phyloP scores from a whole-genome alignment of 2,797 vertebrate genomes.

The Halcyon leucocephala region DNA sequence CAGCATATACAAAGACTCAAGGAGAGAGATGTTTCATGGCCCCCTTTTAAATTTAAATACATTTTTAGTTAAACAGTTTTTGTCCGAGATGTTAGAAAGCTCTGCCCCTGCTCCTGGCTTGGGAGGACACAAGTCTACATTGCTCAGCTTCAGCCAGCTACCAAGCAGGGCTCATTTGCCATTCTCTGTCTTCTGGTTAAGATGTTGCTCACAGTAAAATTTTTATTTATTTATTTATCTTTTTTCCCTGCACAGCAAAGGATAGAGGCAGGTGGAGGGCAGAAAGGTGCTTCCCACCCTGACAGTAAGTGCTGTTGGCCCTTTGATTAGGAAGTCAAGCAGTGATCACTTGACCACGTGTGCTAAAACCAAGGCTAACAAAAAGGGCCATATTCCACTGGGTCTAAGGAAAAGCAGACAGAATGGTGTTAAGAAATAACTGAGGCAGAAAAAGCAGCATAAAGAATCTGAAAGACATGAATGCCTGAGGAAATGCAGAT shows the following conservation, averaged over 20 bases:
- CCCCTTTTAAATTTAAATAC: neutral
- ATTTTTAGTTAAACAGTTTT: neutral
- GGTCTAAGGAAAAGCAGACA: slow-evolving; percentile 10
- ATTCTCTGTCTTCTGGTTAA: neutral
- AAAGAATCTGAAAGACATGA: slow-evolving; percentile 70
- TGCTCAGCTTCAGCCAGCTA: fast-evolving
- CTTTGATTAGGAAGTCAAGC: neutral
- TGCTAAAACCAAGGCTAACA: neutral
- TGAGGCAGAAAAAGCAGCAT: slow-evolving; percentile 61
- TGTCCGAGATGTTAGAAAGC: neutral
- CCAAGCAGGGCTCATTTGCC: neutral
- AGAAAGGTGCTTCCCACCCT: neutral
- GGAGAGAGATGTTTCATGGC: neutral
- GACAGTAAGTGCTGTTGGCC: neutral
- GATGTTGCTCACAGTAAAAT: neutral
- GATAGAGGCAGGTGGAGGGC: neutral
- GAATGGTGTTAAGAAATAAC: slow-evolving; percentile 60
- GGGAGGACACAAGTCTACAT: neutral
- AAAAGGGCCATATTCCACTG: neutral
- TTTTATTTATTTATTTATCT: neutral
- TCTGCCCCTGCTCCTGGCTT: neutral
- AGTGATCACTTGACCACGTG: fast-evolving
- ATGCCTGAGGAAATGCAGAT: slow-evolving; percentile 73
- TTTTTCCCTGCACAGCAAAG: neutral
- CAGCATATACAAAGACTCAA: fast-evolving